A percentile compares a stretch with the other conserved stretches of the same genome.
Evolutionary conservation across 2,888 invertebrate species (phyloP).

Genomic region (Anorthoa munda): DNA sequence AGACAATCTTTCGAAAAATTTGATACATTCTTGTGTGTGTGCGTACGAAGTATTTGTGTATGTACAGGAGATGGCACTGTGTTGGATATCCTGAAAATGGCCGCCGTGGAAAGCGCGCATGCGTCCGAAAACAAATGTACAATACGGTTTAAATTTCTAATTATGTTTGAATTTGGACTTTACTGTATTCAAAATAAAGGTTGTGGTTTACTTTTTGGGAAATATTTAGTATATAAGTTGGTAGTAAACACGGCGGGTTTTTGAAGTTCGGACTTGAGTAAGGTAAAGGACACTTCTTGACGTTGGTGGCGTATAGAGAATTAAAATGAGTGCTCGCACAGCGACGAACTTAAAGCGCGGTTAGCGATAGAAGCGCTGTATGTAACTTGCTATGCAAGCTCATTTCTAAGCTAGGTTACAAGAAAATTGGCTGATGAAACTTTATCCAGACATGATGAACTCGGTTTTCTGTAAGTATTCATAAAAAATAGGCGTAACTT

Average conservation of each 20-base stretch:
- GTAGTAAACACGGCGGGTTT: conserved; percentile 80
- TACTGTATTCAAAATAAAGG: conserved; percentile 40
- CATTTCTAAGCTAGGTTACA: neutral
- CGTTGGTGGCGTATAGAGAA: conserved; percentile 70
- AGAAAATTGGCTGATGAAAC: neutral
- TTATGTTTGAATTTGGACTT: conserved; percentile 49
- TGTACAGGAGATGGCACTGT: conserved; percentile 66
- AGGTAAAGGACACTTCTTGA: conserved; percentile 86
- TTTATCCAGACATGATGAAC: neutral
- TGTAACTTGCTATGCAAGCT: conserved; percentile 6
- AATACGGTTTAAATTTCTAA: conserved; percentile 3
- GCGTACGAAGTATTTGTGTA: conserved; percentile 61
- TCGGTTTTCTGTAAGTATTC: neutral
- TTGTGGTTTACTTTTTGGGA: neutral
- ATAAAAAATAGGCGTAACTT: no score
- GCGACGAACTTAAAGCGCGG: conserved; percentile 55
- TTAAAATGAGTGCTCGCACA: conserved; percentile 68
- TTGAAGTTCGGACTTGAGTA: conserved; percentile 87
- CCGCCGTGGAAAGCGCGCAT: conserved; percentile 82
- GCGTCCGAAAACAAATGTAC: conserved; percentile 70
- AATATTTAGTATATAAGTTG: conserved; percentile 52
- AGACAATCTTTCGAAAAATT: conserved; percentile 74
- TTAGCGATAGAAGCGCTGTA: conserved; percentile 27
- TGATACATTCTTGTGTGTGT: conserved; percentile 74
- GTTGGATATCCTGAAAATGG: conserved; percentile 87